A percentile compares a stretch with the other conserved stretches of the same genome.
phyloP scores from a whole-genome alignment of 2,113 vertebrate species.

The Cyanocitta stelleri region DNA sequence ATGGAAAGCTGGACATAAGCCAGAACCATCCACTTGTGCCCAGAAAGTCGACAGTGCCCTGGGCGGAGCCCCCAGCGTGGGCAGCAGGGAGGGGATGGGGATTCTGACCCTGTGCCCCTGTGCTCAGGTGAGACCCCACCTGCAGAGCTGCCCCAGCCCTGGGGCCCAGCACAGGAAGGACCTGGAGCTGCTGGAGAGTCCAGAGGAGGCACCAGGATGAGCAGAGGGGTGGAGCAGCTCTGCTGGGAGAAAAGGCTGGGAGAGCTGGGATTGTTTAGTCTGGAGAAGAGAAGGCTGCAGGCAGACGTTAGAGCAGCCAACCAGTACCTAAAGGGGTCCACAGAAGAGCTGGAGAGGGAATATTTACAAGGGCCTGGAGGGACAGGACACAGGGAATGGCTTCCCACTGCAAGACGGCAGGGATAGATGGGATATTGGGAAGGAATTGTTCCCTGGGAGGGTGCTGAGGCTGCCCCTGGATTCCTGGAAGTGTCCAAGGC shows the following conservation, averaged over 20 bases:
- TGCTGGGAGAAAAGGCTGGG: not conserved
- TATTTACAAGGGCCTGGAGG: not conserved
- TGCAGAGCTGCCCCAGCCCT: not conserved
- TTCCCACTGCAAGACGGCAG: not conserved
- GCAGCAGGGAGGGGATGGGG: not conserved
- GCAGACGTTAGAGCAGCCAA: not conserved
- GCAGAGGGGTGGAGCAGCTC: not conserved
- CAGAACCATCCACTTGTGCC: not conserved
- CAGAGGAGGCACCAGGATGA: not conserved
- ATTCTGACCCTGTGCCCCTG: not conserved
- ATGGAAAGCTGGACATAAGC: not conserved
- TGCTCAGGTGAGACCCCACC: not conserved
- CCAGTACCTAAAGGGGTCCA: not conserved
- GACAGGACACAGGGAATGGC: not conserved
- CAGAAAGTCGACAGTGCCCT: fast-evolving
- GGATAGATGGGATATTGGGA: not conserved
- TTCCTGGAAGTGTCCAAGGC: not conserved
- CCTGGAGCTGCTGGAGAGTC: not conserved
- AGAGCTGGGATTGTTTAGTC: not conserved
- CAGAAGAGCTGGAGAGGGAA: not conserved
- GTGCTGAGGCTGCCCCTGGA: fast-evolving
- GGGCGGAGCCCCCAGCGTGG: fast-evolving
- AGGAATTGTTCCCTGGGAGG: fast-evolving
- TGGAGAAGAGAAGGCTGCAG: not conserved
- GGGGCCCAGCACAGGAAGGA: not conserved